A percentile compares a stretch with the other conserved stretches of the same genome.
phyloP scores from a whole-genome alignment of 1,140 invertebrate genomes.

The Eurosta solidaginis region DNA sequence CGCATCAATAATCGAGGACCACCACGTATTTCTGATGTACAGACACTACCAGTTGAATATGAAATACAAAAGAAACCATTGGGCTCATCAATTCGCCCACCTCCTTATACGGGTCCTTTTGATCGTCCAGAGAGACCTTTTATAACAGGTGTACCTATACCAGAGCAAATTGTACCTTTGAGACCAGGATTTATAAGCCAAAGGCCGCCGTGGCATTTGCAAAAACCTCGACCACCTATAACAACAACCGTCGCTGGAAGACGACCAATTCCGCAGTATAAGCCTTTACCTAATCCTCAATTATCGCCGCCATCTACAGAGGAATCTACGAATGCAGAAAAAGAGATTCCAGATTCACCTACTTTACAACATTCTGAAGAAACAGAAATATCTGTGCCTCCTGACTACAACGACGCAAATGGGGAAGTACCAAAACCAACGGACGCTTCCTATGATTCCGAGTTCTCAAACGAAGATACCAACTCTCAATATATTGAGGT shows the following conservation, averaged over 20 bases:
- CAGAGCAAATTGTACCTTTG: conserved; percentile 73
- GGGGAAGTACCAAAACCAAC: conserved; percentile 45
- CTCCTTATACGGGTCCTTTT: conserved; percentile 69
- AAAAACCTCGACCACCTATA: conserved; percentile 61
- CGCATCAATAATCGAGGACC: conserved; percentile 89
- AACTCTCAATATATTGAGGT: conserved; percentile 56
- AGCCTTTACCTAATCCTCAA: conserved; percentile 60
- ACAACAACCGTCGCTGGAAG: conserved; percentile 54
- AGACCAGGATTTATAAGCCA: conserved; percentile 62
- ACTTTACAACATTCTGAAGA: neutral
- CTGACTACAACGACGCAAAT: conserved; percentile 35
- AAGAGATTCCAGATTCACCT: neutral
- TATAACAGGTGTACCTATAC: conserved; percentile 71
- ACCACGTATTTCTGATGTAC: conserved; percentile 77
- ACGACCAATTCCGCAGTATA: conserved; percentile 63
- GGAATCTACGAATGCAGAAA: conserved; percentile 18
- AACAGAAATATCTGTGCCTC: conserved; percentile 42
- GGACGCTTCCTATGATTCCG: conserved; percentile 54
- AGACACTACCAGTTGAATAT: conserved; percentile 70
- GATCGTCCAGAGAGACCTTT: conserved; percentile 68
- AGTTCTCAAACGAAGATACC: conserved; percentile 53
- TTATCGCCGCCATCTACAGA: conserved; percentile 32
- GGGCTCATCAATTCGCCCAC: conserved; percentile 52
- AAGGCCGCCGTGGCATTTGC: conserved; percentile 68
- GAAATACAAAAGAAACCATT: conserved; percentile 65